Evolutionary conservation across 2,888 invertebrate genomes (phyloP).

Genomic region (Drosophila macrospina): DNA sequence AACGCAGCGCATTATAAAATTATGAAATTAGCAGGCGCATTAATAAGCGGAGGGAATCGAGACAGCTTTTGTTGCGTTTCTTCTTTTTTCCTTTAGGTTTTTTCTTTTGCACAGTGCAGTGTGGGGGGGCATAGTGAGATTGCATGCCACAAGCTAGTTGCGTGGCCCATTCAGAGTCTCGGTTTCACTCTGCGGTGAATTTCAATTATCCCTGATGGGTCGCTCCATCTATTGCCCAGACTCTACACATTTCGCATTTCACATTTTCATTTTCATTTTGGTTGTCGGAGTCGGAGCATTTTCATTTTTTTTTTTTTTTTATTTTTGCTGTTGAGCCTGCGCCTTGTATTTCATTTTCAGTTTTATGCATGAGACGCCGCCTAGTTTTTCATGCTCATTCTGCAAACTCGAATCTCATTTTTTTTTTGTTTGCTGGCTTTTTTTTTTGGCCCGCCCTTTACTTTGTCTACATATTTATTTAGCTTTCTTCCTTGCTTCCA

Average conservation of each 20-base stretch:
- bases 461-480: constrained; percentile 34
- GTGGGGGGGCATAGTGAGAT: constrained; percentile 8
- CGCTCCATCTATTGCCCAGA: constrained; percentile 37
- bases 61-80: constrained; percentile 12
- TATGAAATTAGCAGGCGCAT: constrained; percentile 33
- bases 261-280: constrained; percentile 45
- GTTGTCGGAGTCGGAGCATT: constrained; percentile 8
- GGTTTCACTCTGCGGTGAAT: constrained; percentile 60
- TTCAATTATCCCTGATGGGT: constrained; percentile 72
- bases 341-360: constrained; percentile 75
- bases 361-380: constrained; percentile 71
- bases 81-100: not conserved
- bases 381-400: constrained; percentile 68
- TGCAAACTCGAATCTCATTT: constrained; percentile 56
- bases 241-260: constrained; percentile 27
- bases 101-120: constrained; percentile 1
- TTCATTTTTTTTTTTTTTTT: constrained; percentile 19
- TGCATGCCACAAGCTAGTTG: constrained; percentile 16
- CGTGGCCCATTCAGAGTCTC: constrained; percentile 7
- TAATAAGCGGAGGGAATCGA: constrained; percentile 21
- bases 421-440: constrained; percentile 7
- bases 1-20: constrained; percentile 27
- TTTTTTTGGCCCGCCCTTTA: constrained; percentile 21
- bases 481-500: constrained; percentile 8
- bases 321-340: constrained; percentile 26